Evolutionary conservation across 2,888 invertebrate species (phyloP).

Genomic region (Amphipoea lucens): DNA sequence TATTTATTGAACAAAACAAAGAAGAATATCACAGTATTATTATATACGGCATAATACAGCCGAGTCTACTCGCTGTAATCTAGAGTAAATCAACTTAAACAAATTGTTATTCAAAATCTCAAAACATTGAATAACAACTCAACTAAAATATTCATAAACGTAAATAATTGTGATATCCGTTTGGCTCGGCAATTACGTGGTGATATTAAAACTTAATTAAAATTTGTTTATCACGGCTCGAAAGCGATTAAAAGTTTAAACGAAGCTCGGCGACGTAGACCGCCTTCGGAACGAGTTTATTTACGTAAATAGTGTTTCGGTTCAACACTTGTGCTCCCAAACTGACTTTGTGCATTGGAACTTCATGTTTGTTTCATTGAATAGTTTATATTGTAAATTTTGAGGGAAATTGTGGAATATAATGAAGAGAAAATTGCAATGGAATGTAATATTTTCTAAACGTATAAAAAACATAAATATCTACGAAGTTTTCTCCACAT

Average conservation of each 20-base stretch:
- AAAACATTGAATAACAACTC: slow-evolving; percentile 52
- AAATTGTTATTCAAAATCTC: slow-evolving; percentile 54
- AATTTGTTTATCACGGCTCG: slow-evolving; percentile 90
- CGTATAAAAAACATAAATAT: not conserved
- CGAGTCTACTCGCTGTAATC: slow-evolving; percentile 1
- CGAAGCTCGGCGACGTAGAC: slow-evolving; percentile 86
- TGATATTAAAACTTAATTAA: slow-evolving; percentile 90
- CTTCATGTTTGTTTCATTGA: slow-evolving; percentile 52
- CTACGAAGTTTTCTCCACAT: not conserved
- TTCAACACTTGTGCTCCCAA: slow-evolving; percentile 69
- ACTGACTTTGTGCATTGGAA: slow-evolving; percentile 65
- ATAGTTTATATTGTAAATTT: slow-evolving; percentile 25
- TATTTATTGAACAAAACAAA: not conserved
- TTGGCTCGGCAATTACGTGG: slow-evolving; percentile 89
- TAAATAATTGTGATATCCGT: slow-evolving; percentile 85
- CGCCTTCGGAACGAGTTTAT: slow-evolving; percentile 87
- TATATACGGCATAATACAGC: not conserved
- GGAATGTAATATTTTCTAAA: not conserved
- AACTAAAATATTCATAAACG: slow-evolving; percentile 81
- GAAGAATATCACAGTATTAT: not conserved
- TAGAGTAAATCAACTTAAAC: slow-evolving; percentile 18
- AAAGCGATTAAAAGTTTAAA: slow-evolving; percentile 90
- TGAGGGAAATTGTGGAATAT: not conserved
- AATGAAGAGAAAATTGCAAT: not conserved
- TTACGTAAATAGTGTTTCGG: slow-evolving; percentile 85